phyloP scores from a whole-genome alignment of 37 sponge, comb jelly and placozoan genomes.

The Bolinopsis microptera region DNA sequence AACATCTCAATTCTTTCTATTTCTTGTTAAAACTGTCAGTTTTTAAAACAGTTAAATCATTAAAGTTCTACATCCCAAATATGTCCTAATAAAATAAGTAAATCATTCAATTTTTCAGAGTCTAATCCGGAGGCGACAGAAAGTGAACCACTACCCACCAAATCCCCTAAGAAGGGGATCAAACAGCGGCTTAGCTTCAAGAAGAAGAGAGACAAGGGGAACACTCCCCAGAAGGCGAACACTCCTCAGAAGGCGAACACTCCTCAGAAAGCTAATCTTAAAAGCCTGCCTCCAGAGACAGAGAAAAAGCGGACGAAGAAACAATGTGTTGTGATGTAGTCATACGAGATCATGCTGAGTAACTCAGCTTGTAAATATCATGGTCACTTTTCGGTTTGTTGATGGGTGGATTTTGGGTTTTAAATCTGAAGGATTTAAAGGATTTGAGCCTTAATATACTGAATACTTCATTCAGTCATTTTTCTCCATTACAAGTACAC shows the following conservation, averaged over 20 bases:
- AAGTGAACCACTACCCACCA: background rate
- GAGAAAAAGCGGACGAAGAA: constrained; percentile 31
- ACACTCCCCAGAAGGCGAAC: background rate
- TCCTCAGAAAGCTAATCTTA: background rate
- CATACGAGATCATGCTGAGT: background rate
- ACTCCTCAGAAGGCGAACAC: background rate
- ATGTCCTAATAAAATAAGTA: background rate
- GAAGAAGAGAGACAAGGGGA: constrained; percentile 22
- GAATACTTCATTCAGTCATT: too few species aligned
- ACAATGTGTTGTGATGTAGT: constrained; percentile 25
- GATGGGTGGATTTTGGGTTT: too few species aligned
- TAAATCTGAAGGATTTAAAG: too few species aligned
- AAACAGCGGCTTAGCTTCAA: constrained; percentile 41
- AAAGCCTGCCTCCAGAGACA: background rate
- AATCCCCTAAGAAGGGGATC: constrained; percentile 36
- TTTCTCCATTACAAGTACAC: too few species aligned
- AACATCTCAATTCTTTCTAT: too few species aligned
- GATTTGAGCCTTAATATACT: too few species aligned
- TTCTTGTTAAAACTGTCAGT: too few species aligned
- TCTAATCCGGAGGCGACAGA: background rate
- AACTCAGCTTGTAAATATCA: background rate
- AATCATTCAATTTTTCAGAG: background rate
- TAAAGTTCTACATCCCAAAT: too few species aligned
- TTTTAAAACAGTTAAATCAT: too few species aligned
- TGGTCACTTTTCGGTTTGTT: too few species aligned